phyloP scores from a whole-genome alignment of 2,888 invertebrate genomes.

The Azorinus chamasolen region DNA sequence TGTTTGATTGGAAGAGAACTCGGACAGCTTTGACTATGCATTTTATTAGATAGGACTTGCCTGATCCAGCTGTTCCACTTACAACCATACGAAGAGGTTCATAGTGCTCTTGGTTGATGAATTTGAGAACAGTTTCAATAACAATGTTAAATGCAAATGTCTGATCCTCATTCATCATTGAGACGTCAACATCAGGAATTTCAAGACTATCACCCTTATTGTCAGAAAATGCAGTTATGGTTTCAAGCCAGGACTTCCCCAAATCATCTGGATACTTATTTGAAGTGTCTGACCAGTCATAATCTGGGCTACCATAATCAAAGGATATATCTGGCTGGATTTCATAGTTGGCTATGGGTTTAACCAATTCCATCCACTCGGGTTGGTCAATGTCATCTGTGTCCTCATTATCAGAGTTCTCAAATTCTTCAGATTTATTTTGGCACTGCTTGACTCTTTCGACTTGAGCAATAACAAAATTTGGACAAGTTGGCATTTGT shows the following conservation, averaged over 20 bases:
- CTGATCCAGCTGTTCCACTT: slow-evolving; percentile 48
- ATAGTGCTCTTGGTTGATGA: neutral
- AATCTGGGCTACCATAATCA: slow-evolving; percentile 10
- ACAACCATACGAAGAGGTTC: slow-evolving; percentile 36
- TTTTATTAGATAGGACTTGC: slow-evolving; percentile 43
- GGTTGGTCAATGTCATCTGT: slow-evolving; percentile 11
- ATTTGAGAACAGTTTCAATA: slow-evolving; percentile 27
- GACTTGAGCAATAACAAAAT: slow-evolving; percentile 59
- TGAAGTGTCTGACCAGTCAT: neutral
- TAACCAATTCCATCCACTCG: slow-evolving; percentile 18
- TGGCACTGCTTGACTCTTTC: slow-evolving; percentile 46
- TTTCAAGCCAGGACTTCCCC: slow-evolving; percentile 30
- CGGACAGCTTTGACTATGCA: slow-evolving; percentile 27
- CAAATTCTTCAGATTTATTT: neutral
- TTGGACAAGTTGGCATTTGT: slow-evolving; percentile 36
- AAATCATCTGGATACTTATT: neutral
- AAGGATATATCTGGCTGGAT: neutral
- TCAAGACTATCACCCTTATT: neutral
- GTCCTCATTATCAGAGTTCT: neutral
- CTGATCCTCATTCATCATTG: slow-evolving; percentile 14
- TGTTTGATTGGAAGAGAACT: slow-evolving; percentile 13
- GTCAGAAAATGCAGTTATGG: neutral
- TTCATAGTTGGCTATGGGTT: slow-evolving; percentile 10
- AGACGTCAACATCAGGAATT: slow-evolving; percentile 12
- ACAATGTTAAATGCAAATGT: slow-evolving; percentile 35